Conservation (phyloP, 2,113 vertebrate species). For the Rhynchomys soricoides region DNA sequence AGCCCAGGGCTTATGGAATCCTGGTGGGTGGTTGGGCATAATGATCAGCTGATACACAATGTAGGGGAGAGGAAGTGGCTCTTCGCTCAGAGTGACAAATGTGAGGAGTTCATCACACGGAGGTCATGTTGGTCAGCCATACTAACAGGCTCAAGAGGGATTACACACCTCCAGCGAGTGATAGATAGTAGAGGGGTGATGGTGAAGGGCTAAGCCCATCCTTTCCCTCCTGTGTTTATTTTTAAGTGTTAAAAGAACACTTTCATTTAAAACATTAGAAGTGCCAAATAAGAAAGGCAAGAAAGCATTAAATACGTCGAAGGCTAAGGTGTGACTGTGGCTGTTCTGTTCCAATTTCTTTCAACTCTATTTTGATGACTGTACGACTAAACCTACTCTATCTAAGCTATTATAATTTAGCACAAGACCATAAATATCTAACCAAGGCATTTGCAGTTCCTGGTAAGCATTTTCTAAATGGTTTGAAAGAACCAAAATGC, state of each 20-base stretch:
- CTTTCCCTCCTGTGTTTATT: neutral
- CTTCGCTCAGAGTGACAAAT: neutral
- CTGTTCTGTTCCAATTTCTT: neutral
- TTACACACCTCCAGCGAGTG: no score
- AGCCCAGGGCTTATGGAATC: no score
- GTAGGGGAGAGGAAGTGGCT: neutral
- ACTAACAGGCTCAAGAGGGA: neutral
- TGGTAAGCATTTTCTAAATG: neutral
- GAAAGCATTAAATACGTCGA: neutral
- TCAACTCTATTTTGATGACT: neutral
- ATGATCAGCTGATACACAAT: no score
- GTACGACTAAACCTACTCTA: neutral
- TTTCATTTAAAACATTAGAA: neutral
- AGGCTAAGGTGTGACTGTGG: neutral
- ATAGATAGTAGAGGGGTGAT: neutral
- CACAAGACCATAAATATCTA: neutral
- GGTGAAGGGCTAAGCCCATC: neutral
- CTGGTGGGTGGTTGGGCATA: fast-evolving
- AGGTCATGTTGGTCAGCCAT: neutral
- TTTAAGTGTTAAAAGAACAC: constrained; percentile 9
- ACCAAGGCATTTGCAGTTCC: neutral
- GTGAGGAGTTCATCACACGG: neutral
- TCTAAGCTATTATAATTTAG: neutral
- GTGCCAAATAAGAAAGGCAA: neutral
- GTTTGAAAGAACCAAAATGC: neutral